Percentiles rank a stretch among this genome's conserved stretches.
These are phyloP conservation scores for Steinernema scapterisci DNA, from an alignment of 2,888 invertebrate genomes.

Conservation along the genomic window DNA sequence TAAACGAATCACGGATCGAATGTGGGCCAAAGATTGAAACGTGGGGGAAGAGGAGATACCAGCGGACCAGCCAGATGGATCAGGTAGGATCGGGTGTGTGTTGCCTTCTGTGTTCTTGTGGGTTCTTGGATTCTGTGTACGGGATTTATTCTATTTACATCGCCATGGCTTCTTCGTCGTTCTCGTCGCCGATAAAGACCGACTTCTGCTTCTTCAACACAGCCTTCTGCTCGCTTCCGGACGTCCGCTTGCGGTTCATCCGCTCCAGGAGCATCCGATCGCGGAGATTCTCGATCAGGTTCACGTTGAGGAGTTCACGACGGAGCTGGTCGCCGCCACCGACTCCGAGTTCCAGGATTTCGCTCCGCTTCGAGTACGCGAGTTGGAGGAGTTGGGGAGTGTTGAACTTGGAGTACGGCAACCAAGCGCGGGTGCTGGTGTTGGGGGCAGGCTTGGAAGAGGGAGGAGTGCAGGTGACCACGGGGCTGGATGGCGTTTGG, in stretches of 20 bases:
- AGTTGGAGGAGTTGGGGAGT: conserved; percentile 13
- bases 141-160: conserved; percentile 24
- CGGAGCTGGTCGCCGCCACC: conserved; percentile 1
- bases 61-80: conserved; percentile 26
- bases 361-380: conserved; percentile 21
- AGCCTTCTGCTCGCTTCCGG: conserved; percentile 3
- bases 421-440: neutral
- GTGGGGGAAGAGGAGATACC: conserved; percentile 6
- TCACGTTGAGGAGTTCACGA: conserved; percentile 17
- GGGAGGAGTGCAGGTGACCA: too few species aligned
- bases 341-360: neutral
- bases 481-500: conserved; percentile 16
- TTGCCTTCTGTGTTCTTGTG: too few species aligned
- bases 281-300: conserved; percentile 22
- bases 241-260: conserved; percentile 20
- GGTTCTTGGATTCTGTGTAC: too few species aligned
- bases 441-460: neutral
- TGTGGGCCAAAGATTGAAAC: neutral
- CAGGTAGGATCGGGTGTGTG: conserved; percentile 8
- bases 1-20: conserved; percentile 12
- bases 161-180: conserved; percentile 24
- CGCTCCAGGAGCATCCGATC: conserved; percentile 24
- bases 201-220: conserved; percentile 23
- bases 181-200: conserved; percentile 1
- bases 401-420: conserved; percentile 24